Percentiles rank a stretch among this genome's conserved stretches.
Evolutionary conservation across 2,888 invertebrate genomes (phyloP).

Genomic region (Erannis defoliaria): DNA sequence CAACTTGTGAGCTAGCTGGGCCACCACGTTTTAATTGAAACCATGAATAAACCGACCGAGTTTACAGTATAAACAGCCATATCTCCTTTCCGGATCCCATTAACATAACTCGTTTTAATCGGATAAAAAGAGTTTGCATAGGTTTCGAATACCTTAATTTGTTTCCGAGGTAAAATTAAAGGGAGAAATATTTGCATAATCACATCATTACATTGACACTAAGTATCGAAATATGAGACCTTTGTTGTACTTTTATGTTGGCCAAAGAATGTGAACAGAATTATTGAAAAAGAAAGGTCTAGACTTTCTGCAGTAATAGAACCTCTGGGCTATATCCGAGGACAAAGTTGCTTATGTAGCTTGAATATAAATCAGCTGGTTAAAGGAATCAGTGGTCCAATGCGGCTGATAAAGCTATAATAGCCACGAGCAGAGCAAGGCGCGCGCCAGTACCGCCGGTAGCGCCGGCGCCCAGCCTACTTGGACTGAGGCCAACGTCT

Average conservation of each 20-base stretch:
- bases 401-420: constrained; percentile 63
- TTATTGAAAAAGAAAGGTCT: not conserved
- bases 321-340: not conserved
- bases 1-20: constrained; percentile 73
- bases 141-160: constrained; percentile 43
- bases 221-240: constrained; percentile 25
- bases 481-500: constrained; percentile 76
- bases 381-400: constrained; percentile 52
- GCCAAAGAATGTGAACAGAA: constrained; percentile 2
- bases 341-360: constrained; percentile 20
- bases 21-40: constrained; percentile 80
- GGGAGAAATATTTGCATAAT: constrained; percentile 29
- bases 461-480: constrained; percentile 78
- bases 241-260: constrained; percentile 22
- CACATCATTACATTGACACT: constrained; percentile 27
- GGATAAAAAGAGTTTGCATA: constrained; percentile 47
- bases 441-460: constrained; percentile 56
- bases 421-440: constrained; percentile 55
- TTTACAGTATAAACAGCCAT: constrained; percentile 60
- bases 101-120: constrained; percentile 49
- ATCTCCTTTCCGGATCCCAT: constrained; percentile 50
- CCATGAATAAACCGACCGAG: constrained; percentile 65
- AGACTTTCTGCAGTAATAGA: not conserved
- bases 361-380: constrained; percentile 34
- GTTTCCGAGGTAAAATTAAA: constrained; percentile 33